Evolutionary conservation across 1,140 invertebrate genomes (phyloP).

Genomic region (Chironomus striatipennis): DNA sequence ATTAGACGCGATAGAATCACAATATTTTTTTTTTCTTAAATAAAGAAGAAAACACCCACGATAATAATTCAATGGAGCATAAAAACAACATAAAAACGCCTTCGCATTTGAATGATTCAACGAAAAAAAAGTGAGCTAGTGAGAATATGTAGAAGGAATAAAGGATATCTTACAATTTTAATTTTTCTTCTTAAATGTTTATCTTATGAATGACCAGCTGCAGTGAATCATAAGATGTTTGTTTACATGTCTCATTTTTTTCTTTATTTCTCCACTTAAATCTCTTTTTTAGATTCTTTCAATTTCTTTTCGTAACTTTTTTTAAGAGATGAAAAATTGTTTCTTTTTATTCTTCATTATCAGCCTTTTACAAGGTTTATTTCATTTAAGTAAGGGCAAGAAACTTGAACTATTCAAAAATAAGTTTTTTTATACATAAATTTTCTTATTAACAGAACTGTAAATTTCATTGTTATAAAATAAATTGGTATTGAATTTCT

Average conservation of each 20-base stretch:
- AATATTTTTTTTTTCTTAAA: background rate
- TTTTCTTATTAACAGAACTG: too few species aligned
- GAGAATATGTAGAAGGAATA: background rate
- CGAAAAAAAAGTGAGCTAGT: background rate
- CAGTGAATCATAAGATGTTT: slow-evolving; percentile 7
- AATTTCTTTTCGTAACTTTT: background rate
- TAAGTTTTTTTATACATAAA: too few species aligned
- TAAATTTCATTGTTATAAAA: too few species aligned
- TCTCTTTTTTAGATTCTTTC: background rate
- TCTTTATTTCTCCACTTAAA: background rate
- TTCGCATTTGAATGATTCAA: background rate
- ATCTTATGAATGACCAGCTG: slow-evolving; percentile 12
- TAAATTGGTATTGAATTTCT: too few species aligned
- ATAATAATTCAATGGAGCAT: slow-evolving; percentile 3
- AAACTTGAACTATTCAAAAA: too few species aligned
- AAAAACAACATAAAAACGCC: slow-evolving; percentile 7
- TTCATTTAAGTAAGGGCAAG: too few species aligned
- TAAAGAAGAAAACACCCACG: background rate
- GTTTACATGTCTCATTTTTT: background rate
- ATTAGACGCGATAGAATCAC: background rate
- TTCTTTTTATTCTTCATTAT: background rate
- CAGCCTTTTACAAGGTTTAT: background rate
- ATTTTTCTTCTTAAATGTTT: background rate
- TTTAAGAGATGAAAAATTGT: background rate
- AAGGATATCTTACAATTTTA: background rate